Conservation (phyloP, 2,888 invertebrate genomes). For the Apoda limacodes region DNA sequence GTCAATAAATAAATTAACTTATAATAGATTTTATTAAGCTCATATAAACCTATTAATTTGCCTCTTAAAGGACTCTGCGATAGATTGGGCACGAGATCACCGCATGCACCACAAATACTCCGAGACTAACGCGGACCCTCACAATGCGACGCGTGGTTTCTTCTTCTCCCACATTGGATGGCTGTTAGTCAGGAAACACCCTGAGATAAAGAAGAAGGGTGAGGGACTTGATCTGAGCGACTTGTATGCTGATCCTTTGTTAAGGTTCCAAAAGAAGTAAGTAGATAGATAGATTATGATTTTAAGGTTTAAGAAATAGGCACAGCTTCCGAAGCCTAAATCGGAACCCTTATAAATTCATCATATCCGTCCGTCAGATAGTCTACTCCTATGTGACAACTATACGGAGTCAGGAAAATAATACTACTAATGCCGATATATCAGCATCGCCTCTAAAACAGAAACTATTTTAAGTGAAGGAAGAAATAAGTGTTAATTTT, state of each 20-base stretch:
- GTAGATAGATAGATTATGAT: slow-evolving; percentile 24
- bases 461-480: too few species aligned
- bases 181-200: slow-evolving; percentile 92
- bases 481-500: too few species aligned
- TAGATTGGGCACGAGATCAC: slow-evolving; percentile 85
- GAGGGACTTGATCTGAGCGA: slow-evolving; percentile 88
- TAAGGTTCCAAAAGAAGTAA: slow-evolving; percentile 91
- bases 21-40: too few species aligned
- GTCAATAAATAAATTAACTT: too few species aligned
- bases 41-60: too few species aligned
- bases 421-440: too few species aligned
- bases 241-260: slow-evolving; percentile 82
- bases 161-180: slow-evolving; percentile 98
- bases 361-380: too few species aligned
- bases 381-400: too few species aligned
- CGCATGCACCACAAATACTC: slow-evolving; percentile 93
- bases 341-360: too few species aligned
- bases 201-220: slow-evolving; percentile 88
- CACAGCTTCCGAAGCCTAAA: too few species aligned
- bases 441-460: too few species aligned
- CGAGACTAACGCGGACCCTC: slow-evolving; percentile 94
- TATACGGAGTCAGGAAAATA: too few species aligned
- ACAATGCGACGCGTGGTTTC: slow-evolving; percentile 93
- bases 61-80: slow-evolving; percentile 74
- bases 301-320: neutral